Conservation (phyloP, 1,140 invertebrate species). For the Pantala flavescens region DNA sequence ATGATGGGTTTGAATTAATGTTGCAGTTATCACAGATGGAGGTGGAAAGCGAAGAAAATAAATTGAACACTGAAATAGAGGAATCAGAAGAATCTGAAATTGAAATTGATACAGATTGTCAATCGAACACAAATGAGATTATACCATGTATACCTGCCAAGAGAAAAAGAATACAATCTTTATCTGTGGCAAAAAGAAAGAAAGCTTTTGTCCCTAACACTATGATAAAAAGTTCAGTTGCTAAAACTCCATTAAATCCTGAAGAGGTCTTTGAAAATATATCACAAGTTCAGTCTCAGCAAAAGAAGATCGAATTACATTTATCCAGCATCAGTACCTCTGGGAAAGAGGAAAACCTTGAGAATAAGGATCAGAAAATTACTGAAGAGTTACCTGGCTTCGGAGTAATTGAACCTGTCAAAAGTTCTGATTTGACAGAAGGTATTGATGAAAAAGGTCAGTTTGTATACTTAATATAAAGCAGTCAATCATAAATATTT, state of each 20-base stretch:
- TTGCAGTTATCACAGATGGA: no score
- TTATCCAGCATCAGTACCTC: constrained; percentile 36
- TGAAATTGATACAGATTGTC: constrained; percentile 54
- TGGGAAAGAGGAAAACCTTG: constrained; percentile 30
- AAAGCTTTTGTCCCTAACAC: neutral
- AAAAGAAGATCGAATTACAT: constrained; percentile 49
- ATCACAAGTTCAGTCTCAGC: constrained; percentile 24
- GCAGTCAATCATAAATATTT: no score
- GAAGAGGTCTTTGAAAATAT: constrained; percentile 53
- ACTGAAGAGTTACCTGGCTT: constrained; percentile 11
- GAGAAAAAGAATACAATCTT: constrained; percentile 34
- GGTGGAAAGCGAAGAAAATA: no score
- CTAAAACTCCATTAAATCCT: constrained; percentile 26
- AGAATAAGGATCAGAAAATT: constrained; percentile 22
- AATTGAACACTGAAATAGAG: no score
- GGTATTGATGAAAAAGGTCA: neutral
- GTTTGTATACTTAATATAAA: no score
- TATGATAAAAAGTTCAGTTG: constrained; percentile 18
- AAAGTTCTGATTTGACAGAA: neutral
- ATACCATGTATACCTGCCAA: constrained; percentile 37
- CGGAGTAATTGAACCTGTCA: neutral
- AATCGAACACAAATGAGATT: constrained; percentile 31
- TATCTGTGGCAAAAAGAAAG: neutral
- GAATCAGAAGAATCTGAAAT: constrained; percentile 66
- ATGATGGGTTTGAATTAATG: no score